These are phyloP conservation scores for Coreoperca whiteheadi DNA, from an alignment of 2,113 vertebrate genomes.

Conservation along the genomic window DNA sequence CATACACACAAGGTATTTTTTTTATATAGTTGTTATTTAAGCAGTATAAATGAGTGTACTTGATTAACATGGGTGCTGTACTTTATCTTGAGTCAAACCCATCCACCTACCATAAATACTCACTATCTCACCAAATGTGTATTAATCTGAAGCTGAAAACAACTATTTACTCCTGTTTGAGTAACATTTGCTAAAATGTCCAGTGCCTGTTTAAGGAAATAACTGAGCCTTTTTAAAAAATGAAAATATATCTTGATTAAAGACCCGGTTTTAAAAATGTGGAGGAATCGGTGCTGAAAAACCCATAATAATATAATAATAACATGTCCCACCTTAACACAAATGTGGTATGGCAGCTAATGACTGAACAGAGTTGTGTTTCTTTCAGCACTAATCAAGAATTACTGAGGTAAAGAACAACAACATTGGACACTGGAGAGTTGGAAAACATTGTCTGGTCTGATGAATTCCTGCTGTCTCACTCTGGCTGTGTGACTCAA, in stretches of 20 bases:
- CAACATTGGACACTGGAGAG: background rate
- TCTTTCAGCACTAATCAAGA: background rate
- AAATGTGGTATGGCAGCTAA: background rate
- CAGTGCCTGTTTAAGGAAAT: too few species aligned
- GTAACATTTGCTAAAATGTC: background rate
- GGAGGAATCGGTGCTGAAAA: background rate
- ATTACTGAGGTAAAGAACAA: background rate
- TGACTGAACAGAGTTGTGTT: background rate
- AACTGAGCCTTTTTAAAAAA: background rate
- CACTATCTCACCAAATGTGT: background rate
- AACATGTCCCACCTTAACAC: background rate
- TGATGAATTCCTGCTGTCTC: constrained; percentile 29
- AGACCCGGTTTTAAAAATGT: background rate
- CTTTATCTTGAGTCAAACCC: background rate
- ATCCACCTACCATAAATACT: background rate
- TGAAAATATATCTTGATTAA: background rate
- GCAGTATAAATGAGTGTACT: too few species aligned
- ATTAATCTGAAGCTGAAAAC: background rate
- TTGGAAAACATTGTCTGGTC: background rate
- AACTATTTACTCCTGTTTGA: background rate
- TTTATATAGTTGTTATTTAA: too few species aligned
- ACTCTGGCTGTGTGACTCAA: background rate
- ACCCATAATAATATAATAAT: background rate
- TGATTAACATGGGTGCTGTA: background rate
- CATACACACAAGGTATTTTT: background rate